Base-by-base conservation (phyloP, 2,888 invertebrate species). In the Leptopilina syphax region DNA sequence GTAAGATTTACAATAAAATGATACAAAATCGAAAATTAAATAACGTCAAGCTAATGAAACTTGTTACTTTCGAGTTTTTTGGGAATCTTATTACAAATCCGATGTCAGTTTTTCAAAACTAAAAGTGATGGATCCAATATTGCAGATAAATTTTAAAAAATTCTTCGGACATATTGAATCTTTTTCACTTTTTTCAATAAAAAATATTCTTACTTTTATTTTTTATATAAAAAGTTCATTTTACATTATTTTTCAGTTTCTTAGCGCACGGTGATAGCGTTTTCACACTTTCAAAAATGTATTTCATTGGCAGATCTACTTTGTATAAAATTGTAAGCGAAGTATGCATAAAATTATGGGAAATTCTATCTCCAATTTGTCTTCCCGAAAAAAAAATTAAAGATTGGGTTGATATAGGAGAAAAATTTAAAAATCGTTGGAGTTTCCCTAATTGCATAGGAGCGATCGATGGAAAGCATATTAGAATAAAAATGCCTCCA, bases 401-500 rank as follows among this genome's bases (percentile, higher is more conserved):
- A 27, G 68, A 81, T 41, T 84, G 84, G 84, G 18, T 54, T 57
- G 27, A 66, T 67, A 78, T 83, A 54, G 81, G 80, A 18, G 65
- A 70, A 13, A 80, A 65, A 3, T 84, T 83, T 65, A 10, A 78
- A 27, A 63, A 77, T 34, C 60, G 44, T 41, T 84, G 84, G 85
- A 81, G 83, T 79, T 80, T 85, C 57, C 80, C 82, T 8, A 81
- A 85, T 78, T 79, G 79, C 50, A 27, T 77, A 54, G 77, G 79
- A 12, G 78, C 78, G 12, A 41, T 78, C 1, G 81, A 81, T 68
- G 76, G 77, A 5, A 79, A 79, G 18, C 77, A 81, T 27, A 77
- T 76, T 34, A 66, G 47, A 34, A 85, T 86, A 67, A 63, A 67
- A 18, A 78, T 73, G 50, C 85, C 86, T n/a, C 82, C 82, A 65